Conservation (phyloP, 2,113 vertebrate species). For the Callorhinus ursinus region DNA sequence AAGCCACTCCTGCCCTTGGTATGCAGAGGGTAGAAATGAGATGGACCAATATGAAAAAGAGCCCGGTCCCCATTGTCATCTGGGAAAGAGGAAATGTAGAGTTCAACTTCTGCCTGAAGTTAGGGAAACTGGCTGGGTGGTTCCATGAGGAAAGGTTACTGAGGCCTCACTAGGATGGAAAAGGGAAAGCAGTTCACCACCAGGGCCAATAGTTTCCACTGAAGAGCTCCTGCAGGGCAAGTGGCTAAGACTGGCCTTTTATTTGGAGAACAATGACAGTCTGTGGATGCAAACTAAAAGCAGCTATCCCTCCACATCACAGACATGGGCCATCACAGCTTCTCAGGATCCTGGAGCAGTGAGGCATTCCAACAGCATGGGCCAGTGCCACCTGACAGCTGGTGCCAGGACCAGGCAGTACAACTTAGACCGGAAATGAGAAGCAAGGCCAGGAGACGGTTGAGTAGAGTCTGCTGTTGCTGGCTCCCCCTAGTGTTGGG, state of each 20-base stretch:
- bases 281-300: background rate
- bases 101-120: background rate
- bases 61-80: background rate
- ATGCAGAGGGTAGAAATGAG: background rate
- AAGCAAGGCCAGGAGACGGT: background rate
- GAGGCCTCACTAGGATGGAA: background rate
- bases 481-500: constrained; percentile 33
- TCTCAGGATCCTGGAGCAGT: background rate
- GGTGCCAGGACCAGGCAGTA: background rate
- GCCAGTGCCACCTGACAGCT: background rate
- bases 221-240: background rate
- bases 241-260: background rate
- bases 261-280: background rate
- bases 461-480: background rate
- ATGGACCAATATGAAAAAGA: background rate
- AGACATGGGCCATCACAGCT: background rate
- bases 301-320: background rate
- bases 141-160: background rate
- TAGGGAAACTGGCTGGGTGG: background rate
- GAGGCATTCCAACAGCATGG: background rate
- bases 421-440: background rate
- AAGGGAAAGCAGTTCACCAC: background rate
- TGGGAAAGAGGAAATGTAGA: background rate
- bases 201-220: background rate
- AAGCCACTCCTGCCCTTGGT: background rate